Base-by-base conservation (phyloP, 2,113 vertebrate genomes). In the Antigone vipio region DNA sequence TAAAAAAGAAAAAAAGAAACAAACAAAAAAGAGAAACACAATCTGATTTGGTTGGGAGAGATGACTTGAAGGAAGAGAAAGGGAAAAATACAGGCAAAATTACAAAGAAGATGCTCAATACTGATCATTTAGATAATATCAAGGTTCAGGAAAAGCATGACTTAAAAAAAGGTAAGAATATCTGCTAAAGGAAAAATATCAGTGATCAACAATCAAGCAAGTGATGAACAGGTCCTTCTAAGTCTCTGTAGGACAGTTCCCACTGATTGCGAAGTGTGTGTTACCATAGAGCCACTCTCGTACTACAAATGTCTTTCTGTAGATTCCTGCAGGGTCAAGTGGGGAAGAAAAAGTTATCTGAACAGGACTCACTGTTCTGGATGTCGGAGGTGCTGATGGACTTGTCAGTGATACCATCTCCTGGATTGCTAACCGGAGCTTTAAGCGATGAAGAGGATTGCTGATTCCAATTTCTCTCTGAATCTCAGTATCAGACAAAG, bases 331-430 rank as follows among this genome's bases (percentile, higher is more conserved):
- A n/a, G 45, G 32, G 38, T 52, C 4, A 60, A 77, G 17, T 0
- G 0, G 13, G 68, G 15, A 71, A 75, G 29, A 44, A 76, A 66
- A 75, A 45, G 60, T 72, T 55, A 82, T 63, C 50, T 66, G 63
- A 95, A 86, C 30, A 26, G 23, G 73, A 99, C 99, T 99, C 98
- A 99, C 99, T 95, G 99, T 99, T 98, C 99, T 98, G 87, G 99
- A 99, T 67, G 99, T 99, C 73, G 99, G 99, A 63, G 99, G 99
- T 64, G 99, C 99, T 2, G 99, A 99, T 42, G 99, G 99, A 82
- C 99, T 99, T 55, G 99, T 99, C 67, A 99, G 98, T 50, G 99
- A 99, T 15, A 99, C 99, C 99, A 99, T 99, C 97, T 99, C 99
- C 97, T 99, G 99, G 98, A 99, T 99, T 87, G 99, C 99, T 89